Conservation (phyloP, 2,113 vertebrate genomes). For the Syngnathus scovelli region DNA sequence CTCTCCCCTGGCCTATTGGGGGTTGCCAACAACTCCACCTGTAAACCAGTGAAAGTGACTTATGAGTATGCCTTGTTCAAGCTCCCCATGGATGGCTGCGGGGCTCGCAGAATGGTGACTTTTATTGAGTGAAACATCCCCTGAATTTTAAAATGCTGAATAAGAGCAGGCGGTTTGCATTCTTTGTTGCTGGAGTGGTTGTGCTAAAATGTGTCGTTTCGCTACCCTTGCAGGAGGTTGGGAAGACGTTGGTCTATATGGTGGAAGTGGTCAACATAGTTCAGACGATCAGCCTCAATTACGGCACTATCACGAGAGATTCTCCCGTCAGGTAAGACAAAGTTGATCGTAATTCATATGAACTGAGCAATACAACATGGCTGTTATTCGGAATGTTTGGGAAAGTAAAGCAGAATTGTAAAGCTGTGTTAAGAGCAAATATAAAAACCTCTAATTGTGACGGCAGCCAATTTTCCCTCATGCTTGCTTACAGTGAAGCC, state of each 20-base stretch:
- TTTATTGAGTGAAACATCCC: neutral
- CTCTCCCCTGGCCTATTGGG: conserved; percentile 59
- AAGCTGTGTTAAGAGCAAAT: neutral
- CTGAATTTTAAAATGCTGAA: neutral
- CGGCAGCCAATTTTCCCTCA: neutral
- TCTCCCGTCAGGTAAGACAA: conserved; percentile 65
- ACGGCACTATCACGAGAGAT: conserved; percentile 74
- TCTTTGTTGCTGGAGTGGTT: neutral
- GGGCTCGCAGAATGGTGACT: conserved; percentile 65
- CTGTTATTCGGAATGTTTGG: too few species aligned
- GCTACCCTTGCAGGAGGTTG: conserved; percentile 55
- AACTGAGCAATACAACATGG: neutral
- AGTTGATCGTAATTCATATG: neutral
- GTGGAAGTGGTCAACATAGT: conserved; percentile 67
- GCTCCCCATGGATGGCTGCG: conserved; percentile 71
- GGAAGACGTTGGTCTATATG: conserved; percentile 67
- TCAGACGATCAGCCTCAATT: conserved; percentile 62
- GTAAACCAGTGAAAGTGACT: conserved; percentile 61
- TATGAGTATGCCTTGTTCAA: conserved; percentile 67
- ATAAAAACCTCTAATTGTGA: neutral
- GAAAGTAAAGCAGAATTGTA: neutral
- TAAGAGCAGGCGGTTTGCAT: neutral
- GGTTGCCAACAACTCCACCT: conserved; percentile 56
- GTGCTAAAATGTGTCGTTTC: neutral
- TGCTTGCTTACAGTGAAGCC: neutral